These are phyloP conservation scores for Sphaerodactylus townsendi DNA, from an alignment of 2,113 vertebrate species.

Conservation along the genomic window DNA sequence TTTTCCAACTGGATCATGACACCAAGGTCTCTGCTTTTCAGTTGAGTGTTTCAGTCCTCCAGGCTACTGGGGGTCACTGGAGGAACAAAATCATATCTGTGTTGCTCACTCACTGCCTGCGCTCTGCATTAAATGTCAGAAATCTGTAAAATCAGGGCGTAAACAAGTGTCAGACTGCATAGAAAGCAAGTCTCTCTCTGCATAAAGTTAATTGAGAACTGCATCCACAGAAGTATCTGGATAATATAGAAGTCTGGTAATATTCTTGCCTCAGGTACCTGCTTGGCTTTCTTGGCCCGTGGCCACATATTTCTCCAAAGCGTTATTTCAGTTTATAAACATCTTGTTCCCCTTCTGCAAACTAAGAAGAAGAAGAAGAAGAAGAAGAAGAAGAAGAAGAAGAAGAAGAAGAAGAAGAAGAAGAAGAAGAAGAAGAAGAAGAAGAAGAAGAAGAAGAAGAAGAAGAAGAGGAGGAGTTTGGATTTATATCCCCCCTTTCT, in stretches of 20 bases:
- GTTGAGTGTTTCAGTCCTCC: neutral
- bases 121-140: too few species aligned
- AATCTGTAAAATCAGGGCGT: neutral
- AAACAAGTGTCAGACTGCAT: too few species aligned
- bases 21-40: neutral
- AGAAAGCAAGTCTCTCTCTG: too few species aligned
- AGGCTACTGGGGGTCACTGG: neutral
- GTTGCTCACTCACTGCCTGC: neutral
- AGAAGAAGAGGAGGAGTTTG: too few species aligned
- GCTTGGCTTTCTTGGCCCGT: neutral
- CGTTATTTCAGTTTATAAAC: neutral
- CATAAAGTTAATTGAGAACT: neutral
- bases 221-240: too few species aligned
- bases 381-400: too few species aligned
- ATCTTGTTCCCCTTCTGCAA: neutral
- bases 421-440: too few species aligned
- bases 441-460: too few species aligned
- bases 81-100: neutral
- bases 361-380: too few species aligned
- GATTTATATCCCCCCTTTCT: too few species aligned
- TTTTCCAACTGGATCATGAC: too few species aligned
- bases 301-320: neutral
- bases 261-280: neutral
- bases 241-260: neutral
- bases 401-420: too few species aligned